These are phyloP conservation scores for Takifugu bimaculatus DNA, from an alignment of 2,113 vertebrate species.

Conservation along the genomic window DNA sequence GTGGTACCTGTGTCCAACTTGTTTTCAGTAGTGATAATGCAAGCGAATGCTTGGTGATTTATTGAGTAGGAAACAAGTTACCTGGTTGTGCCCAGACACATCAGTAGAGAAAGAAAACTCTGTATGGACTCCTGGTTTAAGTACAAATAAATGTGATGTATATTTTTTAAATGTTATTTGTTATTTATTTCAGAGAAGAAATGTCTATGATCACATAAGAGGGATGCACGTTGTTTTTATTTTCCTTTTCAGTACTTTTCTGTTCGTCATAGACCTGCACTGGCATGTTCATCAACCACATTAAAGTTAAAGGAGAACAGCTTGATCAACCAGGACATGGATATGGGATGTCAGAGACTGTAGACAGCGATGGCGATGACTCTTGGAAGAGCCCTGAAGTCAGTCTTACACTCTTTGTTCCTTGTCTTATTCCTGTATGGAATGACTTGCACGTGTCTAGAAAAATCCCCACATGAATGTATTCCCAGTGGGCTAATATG, in stretches of 20 bases:
- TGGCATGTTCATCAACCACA: not conserved
- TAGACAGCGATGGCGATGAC: no score
- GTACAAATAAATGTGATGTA: constrained; percentile 81
- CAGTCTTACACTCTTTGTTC: no score
- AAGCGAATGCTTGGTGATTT: constrained; percentile 60
- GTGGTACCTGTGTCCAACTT: constrained; percentile 66
- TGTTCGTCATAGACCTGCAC: not conserved
- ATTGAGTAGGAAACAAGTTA: constrained; percentile 52
- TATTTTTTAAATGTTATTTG: constrained; percentile 74
- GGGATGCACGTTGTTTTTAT: not conserved
- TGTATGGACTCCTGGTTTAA: constrained; percentile 68
- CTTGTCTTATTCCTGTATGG: no score
- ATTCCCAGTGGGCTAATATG: no score
- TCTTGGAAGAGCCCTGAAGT: no score
- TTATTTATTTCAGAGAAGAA: constrained; percentile 29
- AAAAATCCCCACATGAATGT: no score
- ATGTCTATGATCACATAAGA: no score
- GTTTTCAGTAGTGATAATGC: constrained; percentile 60
- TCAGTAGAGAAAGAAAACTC: constrained; percentile 65
- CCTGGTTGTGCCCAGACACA: constrained; percentile 59
- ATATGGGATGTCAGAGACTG: no score
- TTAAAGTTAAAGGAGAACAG: not conserved
- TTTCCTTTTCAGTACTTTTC: not conserved
- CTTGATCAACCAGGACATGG: no score
- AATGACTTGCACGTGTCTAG: no score